Conservation (phyloP, 1,140 invertebrate species). For the Chlorops oryzae region DNA sequence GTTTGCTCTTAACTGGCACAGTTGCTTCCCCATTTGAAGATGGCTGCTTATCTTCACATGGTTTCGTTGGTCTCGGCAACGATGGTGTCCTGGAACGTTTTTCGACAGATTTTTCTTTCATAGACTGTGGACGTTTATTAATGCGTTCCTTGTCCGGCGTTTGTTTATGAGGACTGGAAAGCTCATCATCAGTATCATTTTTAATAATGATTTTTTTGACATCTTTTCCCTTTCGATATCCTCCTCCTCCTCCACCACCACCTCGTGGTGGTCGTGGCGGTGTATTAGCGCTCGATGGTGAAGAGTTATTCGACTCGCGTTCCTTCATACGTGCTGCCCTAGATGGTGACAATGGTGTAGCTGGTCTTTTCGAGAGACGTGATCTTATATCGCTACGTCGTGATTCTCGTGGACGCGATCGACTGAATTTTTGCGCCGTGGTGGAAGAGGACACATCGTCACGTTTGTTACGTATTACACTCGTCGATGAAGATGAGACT, state of each 20-base stretch:
- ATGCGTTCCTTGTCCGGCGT: not conserved
- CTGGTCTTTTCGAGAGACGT: constrained; percentile 7
- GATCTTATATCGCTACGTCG: constrained; percentile 11
- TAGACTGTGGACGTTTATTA: not conserved
- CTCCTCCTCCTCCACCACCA: constrained; percentile 33
- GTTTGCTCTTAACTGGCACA: constrained; percentile 27
- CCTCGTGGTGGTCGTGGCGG: constrained; percentile 19
- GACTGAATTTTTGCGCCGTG: constrained; percentile 39
- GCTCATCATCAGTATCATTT: constrained; percentile 36
- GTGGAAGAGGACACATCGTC: constrained; percentile 32
- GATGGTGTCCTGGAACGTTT: constrained; percentile 38
- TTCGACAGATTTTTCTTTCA: constrained; percentile 11
- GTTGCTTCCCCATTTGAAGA: not conserved
- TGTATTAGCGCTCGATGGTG: constrained; percentile 25
- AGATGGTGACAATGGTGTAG: constrained; percentile 4
- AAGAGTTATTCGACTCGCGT: constrained; percentile 27
- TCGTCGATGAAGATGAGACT: constrained; percentile 30
- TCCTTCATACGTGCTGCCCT: constrained; percentile 9
- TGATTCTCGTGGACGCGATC: constrained; percentile 21
- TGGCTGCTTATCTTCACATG: not conserved
- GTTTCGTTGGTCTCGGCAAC: constrained; percentile 20
- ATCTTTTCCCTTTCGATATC: constrained; percentile 37
- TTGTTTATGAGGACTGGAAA: constrained; percentile 16
- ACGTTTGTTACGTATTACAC: constrained; percentile 15
- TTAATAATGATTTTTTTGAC: constrained; percentile 42